These are phyloP conservation scores for Hydropsyche betteni DNA, from an alignment of 2,888 invertebrate genomes.

Conservation along the genomic window DNA sequence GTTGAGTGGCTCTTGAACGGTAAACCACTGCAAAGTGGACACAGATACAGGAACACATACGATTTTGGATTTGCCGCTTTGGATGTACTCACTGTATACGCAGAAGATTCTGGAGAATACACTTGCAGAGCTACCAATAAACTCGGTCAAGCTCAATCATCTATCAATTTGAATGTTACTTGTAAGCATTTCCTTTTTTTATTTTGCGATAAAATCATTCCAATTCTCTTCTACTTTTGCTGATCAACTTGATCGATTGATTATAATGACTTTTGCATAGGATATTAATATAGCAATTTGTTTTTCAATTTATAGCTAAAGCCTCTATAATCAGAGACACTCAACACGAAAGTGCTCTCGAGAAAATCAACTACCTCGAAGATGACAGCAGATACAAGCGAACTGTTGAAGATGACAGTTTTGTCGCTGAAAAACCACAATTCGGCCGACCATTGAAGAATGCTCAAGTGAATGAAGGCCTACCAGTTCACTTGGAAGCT, in stretches of 20 bases:
- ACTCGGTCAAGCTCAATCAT: constrained; percentile 83
- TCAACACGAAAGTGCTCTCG: constrained; percentile 90
- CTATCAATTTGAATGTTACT: constrained; percentile 82
- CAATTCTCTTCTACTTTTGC: neutral
- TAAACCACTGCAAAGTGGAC: constrained; percentile 85
- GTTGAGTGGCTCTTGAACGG: constrained; percentile 96
- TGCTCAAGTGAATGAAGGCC: constrained; percentile 85
- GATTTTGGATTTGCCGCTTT: constrained; percentile 98
- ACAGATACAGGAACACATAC: constrained; percentile 91
- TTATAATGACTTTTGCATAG: neutral
- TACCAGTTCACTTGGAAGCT: constrained; percentile 90
- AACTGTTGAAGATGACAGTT: constrained; percentile 75
- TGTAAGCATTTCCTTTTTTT: constrained; percentile 66
- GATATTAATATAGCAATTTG: neutral
- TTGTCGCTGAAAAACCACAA: constrained; percentile 85
- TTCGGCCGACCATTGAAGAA: constrained; percentile 90
- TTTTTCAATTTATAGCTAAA: constrained; percentile 69
- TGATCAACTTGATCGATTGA: neutral
- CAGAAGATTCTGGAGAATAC: constrained; percentile 94
- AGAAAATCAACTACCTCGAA: constrained; percentile 92
- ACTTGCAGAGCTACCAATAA: constrained; percentile 88
- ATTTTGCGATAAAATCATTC: constrained; percentile 3
- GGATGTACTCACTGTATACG: constrained; percentile 92
- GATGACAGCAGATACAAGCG: constrained; percentile 82
- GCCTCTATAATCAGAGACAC: constrained; percentile 88